Evolutionary conservation across 2,797 vertebrate species (phyloP), one percentile per base, ranked within the genome.

Genomic region (Poeciliopsis turneri): DNA sequence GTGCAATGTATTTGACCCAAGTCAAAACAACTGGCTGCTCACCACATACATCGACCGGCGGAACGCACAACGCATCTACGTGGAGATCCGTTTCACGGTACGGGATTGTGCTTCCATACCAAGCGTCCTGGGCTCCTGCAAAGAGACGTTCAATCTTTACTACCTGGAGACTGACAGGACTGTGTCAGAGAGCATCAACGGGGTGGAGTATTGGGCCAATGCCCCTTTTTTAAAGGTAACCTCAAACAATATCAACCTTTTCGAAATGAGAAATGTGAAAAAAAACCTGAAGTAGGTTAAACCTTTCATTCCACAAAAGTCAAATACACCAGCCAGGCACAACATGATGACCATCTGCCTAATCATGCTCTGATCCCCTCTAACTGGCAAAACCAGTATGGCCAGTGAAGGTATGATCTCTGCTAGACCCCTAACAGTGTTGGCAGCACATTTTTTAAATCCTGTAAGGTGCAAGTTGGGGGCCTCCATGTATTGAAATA

Each of bases 21-120:
- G 97, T 91, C 98, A 99, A 95, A 99, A 99, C 95, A 99, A 99
- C 94, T 99, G 98, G 98, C 97, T 99, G 49, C 97, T 98, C 81
- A 99, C 98, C n/a, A 98, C 97, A 0, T 98, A 98, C 94, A 96
- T 99, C 78, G 96, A 97, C 90, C 94, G 98, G 7, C 94, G 96
- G 2, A 97, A 97, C 0, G 98, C 98, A 1, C 98, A 98, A 28
- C 97, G 98, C n/a, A 97, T 99, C 94, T 99, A 99, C 71, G 95
- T 98, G 45, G 98, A 99, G 95, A 98, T 99, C 95, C 97, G 98
- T 83, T 99, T 99, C 94, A 99, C 98, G 0, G 97, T 99, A 61
- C 95, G 98, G 0, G 98, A 99, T 95, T 99, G 98, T 82, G 99
- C 98, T 94, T 99, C 98, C 92, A 97, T 99, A 80, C 98, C 98